A percentile compares a stretch with the other conserved stretches of the same genome.
Evolutionary conservation across 64 coral and sea anemone species (phyloP).

Genomic region (Montipora sp.): DNA sequence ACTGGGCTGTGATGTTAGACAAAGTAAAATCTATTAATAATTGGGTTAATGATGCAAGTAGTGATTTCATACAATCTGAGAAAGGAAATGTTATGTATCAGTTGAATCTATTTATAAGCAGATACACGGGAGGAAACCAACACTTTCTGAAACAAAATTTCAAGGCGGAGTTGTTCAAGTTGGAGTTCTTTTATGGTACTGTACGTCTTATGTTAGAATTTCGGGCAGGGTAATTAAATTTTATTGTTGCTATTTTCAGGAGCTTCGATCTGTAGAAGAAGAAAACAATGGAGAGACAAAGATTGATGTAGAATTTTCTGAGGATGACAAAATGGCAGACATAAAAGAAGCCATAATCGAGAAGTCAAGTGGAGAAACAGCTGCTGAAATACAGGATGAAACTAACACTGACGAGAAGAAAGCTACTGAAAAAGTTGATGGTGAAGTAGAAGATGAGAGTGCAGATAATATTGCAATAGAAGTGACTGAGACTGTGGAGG

Average conservation of each 20-base stretch:
- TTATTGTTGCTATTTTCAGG: background rate
- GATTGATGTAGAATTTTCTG: background rate
- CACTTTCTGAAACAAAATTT: no score
- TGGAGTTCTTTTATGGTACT: no score
- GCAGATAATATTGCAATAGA: conserved; percentile 46
- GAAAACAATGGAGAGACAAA: background rate
- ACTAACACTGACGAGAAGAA: background rate
- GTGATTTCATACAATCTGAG: no score
- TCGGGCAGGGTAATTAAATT: no score
- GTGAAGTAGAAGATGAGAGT: conserved; percentile 19
- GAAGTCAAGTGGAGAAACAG: background rate
- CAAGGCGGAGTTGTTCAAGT: no score
- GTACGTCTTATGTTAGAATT: no score
- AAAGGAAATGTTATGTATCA: no score
- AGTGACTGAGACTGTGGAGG: conserved; percentile 20
- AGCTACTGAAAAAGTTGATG: background rate
- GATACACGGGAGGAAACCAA: no score
- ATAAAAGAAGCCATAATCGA: background rate
- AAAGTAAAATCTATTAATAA: no score
- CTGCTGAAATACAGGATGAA: background rate
- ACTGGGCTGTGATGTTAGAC: no score
- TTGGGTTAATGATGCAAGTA: no score
- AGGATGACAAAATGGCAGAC: conserved; percentile 20
- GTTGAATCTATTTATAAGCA: no score
- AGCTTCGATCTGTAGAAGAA: conserved; percentile 33